Conservation (phyloP, 2,113 vertebrate species). For the Myotis davidii region DNA sequence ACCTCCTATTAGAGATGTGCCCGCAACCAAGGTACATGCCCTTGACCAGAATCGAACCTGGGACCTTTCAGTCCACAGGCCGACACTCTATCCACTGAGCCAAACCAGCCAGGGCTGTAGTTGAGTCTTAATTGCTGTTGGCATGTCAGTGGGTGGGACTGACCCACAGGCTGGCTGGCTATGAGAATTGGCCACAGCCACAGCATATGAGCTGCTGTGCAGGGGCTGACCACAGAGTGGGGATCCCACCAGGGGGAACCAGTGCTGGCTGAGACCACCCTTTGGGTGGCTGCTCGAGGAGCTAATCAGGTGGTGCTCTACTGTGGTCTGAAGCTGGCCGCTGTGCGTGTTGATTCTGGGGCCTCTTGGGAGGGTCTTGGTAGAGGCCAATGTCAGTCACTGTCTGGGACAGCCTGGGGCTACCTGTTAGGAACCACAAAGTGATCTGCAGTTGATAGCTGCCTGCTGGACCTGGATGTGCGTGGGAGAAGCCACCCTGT, state of each 20-base stretch:
- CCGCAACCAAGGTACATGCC: too few relatives aligned
- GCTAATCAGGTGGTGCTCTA: background rate
- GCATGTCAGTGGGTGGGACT: background rate
- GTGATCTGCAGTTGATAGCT: background rate
- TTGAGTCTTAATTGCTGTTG: background rate
- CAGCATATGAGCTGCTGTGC: background rate
- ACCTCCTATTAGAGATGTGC: too few relatives aligned
- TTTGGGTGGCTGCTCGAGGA: background rate
- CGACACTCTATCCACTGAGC: too few relatives aligned
- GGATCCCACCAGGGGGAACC: background rate
- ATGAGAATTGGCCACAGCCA: background rate
- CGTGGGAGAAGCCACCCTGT: background rate
- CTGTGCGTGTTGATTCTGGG: background rate
- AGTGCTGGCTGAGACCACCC: background rate
- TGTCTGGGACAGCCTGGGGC: background rate
- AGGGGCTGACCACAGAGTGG: background rate
- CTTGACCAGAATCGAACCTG: too few relatives aligned
- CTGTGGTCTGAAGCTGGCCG: background rate
- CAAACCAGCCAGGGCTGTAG: too few relatives aligned
- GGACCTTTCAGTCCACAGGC: too few relatives aligned
- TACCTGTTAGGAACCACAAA: background rate
- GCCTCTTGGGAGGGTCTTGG: background rate
- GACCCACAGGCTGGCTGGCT: background rate
- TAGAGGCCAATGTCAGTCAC: background rate
- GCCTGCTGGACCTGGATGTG: background rate